Percentiles rank a stretch among this genome's conserved stretches.
Conservation (phyloP, 2,797 vertebrate genomes). For the Syngnathus acus region DNA sequence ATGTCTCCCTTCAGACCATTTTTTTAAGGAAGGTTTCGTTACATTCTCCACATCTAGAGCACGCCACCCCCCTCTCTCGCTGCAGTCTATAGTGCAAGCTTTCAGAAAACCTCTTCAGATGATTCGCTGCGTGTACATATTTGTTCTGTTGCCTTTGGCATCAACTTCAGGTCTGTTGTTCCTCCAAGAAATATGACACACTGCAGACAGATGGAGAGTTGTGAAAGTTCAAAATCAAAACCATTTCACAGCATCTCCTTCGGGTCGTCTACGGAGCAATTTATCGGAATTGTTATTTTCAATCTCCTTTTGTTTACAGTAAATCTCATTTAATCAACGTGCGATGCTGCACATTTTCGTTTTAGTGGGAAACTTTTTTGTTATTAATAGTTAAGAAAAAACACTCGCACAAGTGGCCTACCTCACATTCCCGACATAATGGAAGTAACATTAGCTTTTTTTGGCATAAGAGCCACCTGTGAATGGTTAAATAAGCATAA, state of each 20-base stretch:
- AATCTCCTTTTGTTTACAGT: constrained; percentile 14
- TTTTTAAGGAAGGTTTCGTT: constrained; percentile 30
- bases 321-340: constrained; percentile 4
- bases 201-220: constrained; percentile 44
- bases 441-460: neutral
- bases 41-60: constrained; percentile 34
- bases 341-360: neutral
- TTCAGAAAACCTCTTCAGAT: constrained; percentile 27
- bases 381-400: no score
- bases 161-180: constrained; percentile 35
- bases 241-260: constrained; percentile 16
- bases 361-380: neutral
- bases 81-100: constrained; percentile 26
- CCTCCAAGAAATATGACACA: constrained; percentile 42
- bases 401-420: neutral
- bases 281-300: neutral
- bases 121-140: constrained; percentile 41
- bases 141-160: constrained; percentile 52
- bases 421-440: constrained; percentile 2
- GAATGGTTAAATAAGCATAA: constrained; percentile 26
- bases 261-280: neutral
- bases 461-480: constrained; percentile 1
- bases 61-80: neutral
- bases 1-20: constrained; percentile 49
- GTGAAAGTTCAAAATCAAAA: constrained; percentile 28